Percentiles rank a stretch among this genome's conserved stretches.
These are phyloP conservation scores for Erebia aethiops DNA, from an alignment of 2,888 invertebrate species.

Conservation along the genomic window DNA sequence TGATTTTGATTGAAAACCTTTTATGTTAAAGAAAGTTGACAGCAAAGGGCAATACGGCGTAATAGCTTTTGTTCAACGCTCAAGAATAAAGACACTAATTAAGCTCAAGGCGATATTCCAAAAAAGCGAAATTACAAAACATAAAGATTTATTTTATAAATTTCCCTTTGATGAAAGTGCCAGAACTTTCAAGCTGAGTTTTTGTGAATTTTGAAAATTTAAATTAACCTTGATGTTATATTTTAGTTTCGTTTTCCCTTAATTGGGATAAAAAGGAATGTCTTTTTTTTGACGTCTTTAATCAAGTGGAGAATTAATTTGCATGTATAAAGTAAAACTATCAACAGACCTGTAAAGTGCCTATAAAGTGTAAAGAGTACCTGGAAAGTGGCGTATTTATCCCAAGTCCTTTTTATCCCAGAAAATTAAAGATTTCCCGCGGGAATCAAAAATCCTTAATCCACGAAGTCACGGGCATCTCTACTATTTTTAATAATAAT, in stretches of 20 bases:
- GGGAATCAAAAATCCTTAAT: too few species aligned
- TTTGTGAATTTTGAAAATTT: neutral
- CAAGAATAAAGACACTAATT: slow-evolving; percentile 2
- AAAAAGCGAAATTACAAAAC: slow-evolving; percentile 28
- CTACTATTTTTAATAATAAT: too few species aligned
- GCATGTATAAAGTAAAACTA: too few species aligned
- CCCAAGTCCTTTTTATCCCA: too few species aligned
- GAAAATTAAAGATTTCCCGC: too few species aligned
- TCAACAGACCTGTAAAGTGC: too few species aligned
- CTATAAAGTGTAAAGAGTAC: too few species aligned
- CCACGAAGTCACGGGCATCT: too few species aligned
- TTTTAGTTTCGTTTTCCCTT: neutral
- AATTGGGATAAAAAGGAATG: neutral
- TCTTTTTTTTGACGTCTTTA: too few species aligned
- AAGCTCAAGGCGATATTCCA: slow-evolving; percentile 1
- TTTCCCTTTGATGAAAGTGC: slow-evolving; percentile 9
- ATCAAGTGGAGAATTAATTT: too few species aligned
- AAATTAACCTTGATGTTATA: too few species aligned
- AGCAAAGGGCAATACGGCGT: slow-evolving; percentile 8
- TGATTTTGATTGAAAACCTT: slow-evolving; percentile 11
- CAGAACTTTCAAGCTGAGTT: neutral
- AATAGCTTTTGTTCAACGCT: slow-evolving; percentile 13
- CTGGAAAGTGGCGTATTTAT: too few species aligned
- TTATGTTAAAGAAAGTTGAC: slow-evolving; percentile 4
- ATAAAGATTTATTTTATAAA: slow-evolving; percentile 22